Base-by-base conservation (phyloP, 2,888 invertebrate species). In the Chelonus formosanus region DNA sequence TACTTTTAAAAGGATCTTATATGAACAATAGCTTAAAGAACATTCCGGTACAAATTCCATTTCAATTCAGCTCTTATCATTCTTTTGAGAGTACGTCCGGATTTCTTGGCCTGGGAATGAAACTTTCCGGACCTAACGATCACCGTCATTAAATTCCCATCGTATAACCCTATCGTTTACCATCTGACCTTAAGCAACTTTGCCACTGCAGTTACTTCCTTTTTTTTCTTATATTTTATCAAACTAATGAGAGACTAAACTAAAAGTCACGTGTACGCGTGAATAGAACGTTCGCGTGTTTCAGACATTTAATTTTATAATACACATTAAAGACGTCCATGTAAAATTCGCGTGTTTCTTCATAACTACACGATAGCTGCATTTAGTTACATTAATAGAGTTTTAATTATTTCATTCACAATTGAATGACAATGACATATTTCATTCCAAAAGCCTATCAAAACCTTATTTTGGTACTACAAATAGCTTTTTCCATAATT, bases 121-220 rank as follows among this genome's bases (percentile, higher is more conserved):
- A 65, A 65, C 56, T 34, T 48, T 61, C 35, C 50, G 48, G 60
- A 20, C 48, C 50, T 56, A 56, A 60, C 65, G 48, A 65, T 60
- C 47, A 40, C 8, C 55, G 43, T 65, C 65, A 65, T 65, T 65
- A 58, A 47, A 65, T 65, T 59, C 59, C n/a, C 65, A 58, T 64
- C 58, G 56, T 59, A 59, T 36, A 65, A 60, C 44, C 32, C 34
- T 54, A 43, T 36, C 31, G 53, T 59, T 47, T 54, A 65, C 8
- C 40, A 65, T 65, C 47, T 47, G 35, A 59, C 64, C 64, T 58
- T 59, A 34, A 52, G 44, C 44, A 10, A 64, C 55, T n/a, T 50
- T 34, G 6, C 40, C 43, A 44, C 3, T 8, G 8, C 47, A 43
- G 32, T 54, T 5, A 40, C n/a, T n/a, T 20, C 32, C 34, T 31